phyloP scores from a whole-genome alignment of 2,113 vertebrate species.

The Archocentrus centrarchus region DNA sequence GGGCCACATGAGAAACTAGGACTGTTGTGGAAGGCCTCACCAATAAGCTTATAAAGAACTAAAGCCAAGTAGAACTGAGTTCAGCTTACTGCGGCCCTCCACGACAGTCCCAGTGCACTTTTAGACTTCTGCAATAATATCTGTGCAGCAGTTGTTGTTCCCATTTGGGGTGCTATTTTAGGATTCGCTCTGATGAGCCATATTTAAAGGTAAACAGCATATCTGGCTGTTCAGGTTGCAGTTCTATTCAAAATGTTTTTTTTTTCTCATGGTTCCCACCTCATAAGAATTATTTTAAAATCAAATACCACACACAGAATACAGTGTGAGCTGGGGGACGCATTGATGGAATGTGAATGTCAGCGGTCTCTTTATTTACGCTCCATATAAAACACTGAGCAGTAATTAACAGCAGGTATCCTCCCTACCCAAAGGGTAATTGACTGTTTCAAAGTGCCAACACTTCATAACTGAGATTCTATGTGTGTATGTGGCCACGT shows the following conservation, averaged over 20 bases:
- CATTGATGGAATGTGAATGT: slow-evolving; percentile 99
- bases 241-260: background rate
- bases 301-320: slow-evolving; percentile 70
- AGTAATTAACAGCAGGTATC: slow-evolving; percentile 85
- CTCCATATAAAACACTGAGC: slow-evolving; percentile 84
- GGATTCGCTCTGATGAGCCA: background rate
- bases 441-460: slow-evolving; percentile 85
- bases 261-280: slow-evolving; percentile 25
- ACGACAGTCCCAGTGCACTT: no score
- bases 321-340: slow-evolving; percentile 87
- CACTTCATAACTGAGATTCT: slow-evolving; percentile 77
- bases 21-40: no score
- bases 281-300: slow-evolving; percentile 63
- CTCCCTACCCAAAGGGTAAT: slow-evolving; percentile 93
- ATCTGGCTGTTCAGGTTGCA: background rate
- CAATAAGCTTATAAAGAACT: no score
- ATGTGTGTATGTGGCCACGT: slow-evolving; percentile 32
- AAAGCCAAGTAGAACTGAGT: no score
- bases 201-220: background rate
- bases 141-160: background rate
- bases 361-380: slow-evolving; percentile 99
- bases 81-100: no score
- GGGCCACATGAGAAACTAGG: no score
- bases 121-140: background rate
- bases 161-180: background rate